A percentile compares a stretch with the other conserved stretches of the same genome.
Evolutionary conservation across 2,888 invertebrate genomes (phyloP).

Genomic region (Campopleginae sp.): DNA sequence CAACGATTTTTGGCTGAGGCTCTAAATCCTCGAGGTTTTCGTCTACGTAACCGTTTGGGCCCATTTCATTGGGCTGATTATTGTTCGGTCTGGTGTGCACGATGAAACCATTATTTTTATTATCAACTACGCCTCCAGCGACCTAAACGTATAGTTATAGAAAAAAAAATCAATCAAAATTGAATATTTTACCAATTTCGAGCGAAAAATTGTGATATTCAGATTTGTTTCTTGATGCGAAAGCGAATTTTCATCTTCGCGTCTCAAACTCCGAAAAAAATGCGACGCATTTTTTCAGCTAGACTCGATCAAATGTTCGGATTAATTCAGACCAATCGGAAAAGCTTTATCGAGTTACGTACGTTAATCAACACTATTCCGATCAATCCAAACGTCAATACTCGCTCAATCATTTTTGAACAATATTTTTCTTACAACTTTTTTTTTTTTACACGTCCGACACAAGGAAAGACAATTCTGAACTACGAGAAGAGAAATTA

Average conservation of each 20-base stretch:
- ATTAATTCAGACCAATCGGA: not conserved
- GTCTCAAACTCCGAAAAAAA: too few species aligned
- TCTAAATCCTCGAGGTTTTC: conserved; percentile 20
- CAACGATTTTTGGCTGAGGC: not conserved
- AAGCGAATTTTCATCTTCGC: too few species aligned
- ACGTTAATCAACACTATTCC: conserved; percentile 4
- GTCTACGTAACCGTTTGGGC: not conserved
- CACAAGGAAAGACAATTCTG: not conserved
- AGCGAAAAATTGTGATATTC: not conserved
- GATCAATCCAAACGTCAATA: conserved; percentile 1
- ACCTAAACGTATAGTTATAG: not conserved
- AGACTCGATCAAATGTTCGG: not conserved
- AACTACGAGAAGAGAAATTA: not conserved
- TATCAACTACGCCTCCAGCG: not conserved
- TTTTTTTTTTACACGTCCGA: not conserved
- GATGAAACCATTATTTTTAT: not conserved
- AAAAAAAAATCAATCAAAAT: not conserved
- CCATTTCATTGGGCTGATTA: not conserved
- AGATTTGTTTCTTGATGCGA: not conserved
- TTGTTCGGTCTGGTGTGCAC: not conserved
- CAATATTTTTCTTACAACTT: not conserved
- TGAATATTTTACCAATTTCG: not conserved
- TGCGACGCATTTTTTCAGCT: too few species aligned
- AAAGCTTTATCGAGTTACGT: conserved; percentile 6
- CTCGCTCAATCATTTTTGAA: not conserved